These are phyloP conservation scores for Beris morrisii DNA, from an alignment of 2,888 invertebrate genomes.

Conservation along the genomic window DNA sequence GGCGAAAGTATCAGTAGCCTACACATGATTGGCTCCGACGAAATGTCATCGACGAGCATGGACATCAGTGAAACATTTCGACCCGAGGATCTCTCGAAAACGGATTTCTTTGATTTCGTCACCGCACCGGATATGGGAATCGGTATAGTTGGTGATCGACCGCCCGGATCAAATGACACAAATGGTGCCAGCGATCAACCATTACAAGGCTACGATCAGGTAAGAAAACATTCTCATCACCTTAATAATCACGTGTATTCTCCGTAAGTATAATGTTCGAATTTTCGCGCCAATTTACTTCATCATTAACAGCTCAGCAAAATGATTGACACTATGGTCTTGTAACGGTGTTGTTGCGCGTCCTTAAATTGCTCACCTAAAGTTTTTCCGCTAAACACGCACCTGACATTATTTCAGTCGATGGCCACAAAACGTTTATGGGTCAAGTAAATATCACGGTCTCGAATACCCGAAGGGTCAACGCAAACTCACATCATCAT, in stretches of 20 bases:
- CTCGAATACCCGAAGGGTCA: too few relatives aligned
- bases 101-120: constrained; percentile 88
- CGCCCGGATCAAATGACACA: constrained; percentile 41
- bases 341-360: too few relatives aligned
- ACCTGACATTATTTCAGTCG: too few relatives aligned
- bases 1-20: constrained; percentile 29
- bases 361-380: too few relatives aligned
- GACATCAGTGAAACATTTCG: constrained; percentile 80
- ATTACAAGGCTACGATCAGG: constrained; percentile 56
- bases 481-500: too few relatives aligned
- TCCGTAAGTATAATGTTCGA: constrained; percentile 9
- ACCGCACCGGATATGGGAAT: constrained; percentile 72
- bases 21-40: constrained; percentile 54
- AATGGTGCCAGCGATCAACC: constrained; percentile 50
- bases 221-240: constrained; percentile 36
- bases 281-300: constrained; percentile 18
- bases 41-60: constrained; percentile 63
- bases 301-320: too few relatives aligned
- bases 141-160: constrained; percentile 49
- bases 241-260: background rate
- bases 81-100: constrained; percentile 81
- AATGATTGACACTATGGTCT: too few relatives aligned
- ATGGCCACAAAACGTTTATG: too few relatives aligned
- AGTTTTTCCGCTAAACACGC: too few relatives aligned
- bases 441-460: too few relatives aligned